Percentiles rank a stretch among this genome's conserved stretches.
phyloP scores from a whole-genome alignment of 2,888 invertebrate genomes.

The Leucozona laternaria region DNA sequence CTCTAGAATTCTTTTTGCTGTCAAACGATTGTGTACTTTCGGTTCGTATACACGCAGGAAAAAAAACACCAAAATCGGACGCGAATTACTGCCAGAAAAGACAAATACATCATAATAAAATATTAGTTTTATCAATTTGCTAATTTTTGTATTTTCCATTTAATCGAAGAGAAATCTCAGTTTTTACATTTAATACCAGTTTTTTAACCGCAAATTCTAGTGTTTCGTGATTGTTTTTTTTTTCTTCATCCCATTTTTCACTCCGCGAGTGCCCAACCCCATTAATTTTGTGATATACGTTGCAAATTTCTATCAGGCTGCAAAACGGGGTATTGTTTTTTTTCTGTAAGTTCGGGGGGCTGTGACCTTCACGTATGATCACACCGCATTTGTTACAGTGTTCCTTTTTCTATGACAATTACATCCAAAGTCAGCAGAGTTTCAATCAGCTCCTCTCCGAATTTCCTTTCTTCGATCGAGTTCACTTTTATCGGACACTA shows the following conservation, averaged over 20 bases:
- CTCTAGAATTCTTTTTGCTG: conserved; percentile 47
- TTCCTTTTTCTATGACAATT: conserved; percentile 77
- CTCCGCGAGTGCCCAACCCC: conserved; percentile 65
- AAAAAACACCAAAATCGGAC: conserved; percentile 43
- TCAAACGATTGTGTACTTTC: conserved; percentile 63
- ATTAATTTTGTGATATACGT: conserved; percentile 7
- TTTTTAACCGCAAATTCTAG: background rate
- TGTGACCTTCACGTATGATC: conserved; percentile 65
- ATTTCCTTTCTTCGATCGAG: conserved; percentile 76
- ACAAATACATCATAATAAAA: conserved; percentile 27
- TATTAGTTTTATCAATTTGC: conserved; percentile 35
- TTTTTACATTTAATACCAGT: background rate
- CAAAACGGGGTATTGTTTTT: background rate
- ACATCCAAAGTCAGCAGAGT: conserved; percentile 74
- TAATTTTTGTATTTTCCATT: conserved; percentile 23
- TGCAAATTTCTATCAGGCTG: background rate
- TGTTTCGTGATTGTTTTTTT: background rate
- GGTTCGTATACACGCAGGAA: conserved; percentile 43
- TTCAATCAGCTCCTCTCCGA: conserved; percentile 74
- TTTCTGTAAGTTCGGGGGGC: background rate
- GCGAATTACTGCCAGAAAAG: conserved; percentile 67
- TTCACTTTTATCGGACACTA: conserved; percentile 77
- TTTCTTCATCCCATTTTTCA: conserved; percentile 5
- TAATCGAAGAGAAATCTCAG: background rate
- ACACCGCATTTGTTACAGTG: conserved; percentile 72